A percentile compares a stretch with the other conserved stretches of the same genome.
phyloP scores from a whole-genome alignment of 2,888 invertebrate species.

The Blastobasis adustella region DNA sequence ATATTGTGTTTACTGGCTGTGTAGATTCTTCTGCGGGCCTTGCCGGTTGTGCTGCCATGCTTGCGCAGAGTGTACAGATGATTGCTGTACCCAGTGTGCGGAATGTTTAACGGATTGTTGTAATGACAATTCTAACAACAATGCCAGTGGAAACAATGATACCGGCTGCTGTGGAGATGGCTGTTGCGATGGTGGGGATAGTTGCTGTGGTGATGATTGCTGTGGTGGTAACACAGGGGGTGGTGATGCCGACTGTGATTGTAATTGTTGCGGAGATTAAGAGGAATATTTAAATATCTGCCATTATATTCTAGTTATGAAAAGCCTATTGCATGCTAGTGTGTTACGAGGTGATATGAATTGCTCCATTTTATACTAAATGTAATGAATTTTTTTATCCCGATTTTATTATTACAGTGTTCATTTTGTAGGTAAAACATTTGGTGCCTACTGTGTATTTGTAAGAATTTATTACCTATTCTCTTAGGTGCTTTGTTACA shows the following conservation, averaged over 20 bases:
- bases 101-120: conserved; percentile 25
- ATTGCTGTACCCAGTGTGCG: conserved; percentile 25
- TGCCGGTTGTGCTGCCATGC: conserved; percentile 14
- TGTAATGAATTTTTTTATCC: too few species aligned
- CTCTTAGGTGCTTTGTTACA: too few species aligned
- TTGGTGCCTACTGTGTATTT: too few species aligned
- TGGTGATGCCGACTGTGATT: neutral
- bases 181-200: neutral
- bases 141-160: neutral
- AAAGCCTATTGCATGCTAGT: too few species aligned
- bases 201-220: neutral
- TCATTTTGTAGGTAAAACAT: too few species aligned
- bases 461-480: too few species aligned
- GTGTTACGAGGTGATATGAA: too few species aligned
- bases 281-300: too few species aligned
- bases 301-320: too few species aligned
- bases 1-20: conserved; percentile 16
- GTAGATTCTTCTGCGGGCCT: conserved; percentile 19
- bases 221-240: neutral
- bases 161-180: neutral
- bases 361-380: too few species aligned
- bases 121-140: conserved; percentile 4
- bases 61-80: conserved; percentile 22
- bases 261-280: too few species aligned
- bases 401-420: too few species aligned